Conservation (phyloP, 2,797 vertebrate genomes). For the Adrianichthys oophorus region DNA sequence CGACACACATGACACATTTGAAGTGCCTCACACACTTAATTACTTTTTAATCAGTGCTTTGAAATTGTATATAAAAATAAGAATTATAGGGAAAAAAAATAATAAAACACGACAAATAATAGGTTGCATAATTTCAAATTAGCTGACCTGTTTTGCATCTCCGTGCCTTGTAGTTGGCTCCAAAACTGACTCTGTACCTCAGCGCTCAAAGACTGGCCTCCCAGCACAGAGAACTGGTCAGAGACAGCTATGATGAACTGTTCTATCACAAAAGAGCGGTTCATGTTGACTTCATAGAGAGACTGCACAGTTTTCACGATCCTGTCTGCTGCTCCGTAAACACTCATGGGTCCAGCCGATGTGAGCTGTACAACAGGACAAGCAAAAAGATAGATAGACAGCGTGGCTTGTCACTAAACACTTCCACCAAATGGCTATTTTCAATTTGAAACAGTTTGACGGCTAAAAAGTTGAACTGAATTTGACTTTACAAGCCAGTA, state of each 20-base stretch:
- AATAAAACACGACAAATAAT: not conserved
- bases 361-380: constrained; percentile 47
- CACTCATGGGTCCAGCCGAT: constrained; percentile 39
- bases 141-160: constrained; percentile 67
- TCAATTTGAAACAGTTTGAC: no score
- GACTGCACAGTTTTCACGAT: constrained; percentile 56
- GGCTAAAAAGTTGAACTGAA: no score
- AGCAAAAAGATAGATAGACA: constrained; percentile 11
- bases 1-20: no score
- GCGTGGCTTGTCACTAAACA: constrained; percentile 48
- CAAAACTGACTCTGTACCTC: constrained; percentile 48
- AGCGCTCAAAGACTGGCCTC: constrained; percentile 36
- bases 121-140: constrained; percentile 1
- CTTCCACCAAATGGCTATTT: constrained; percentile 69
- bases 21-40: no score
- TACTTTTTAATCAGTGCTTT: no score
- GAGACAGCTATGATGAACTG: constrained; percentile 43
- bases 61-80: not conserved
- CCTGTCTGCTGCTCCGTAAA: constrained; percentile 50
- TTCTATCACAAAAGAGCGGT: constrained; percentile 33
- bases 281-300: constrained; percentile 58
- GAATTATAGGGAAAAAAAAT: not conserved
- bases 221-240: constrained; percentile 28
- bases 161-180: constrained; percentile 48
- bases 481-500: constrained; percentile 11